A percentile compares a stretch with the other conserved stretches of the same genome.
phyloP scores from a whole-genome alignment of 64 coral and sea anemone genomes.

The Orbicella faveolata region DNA sequence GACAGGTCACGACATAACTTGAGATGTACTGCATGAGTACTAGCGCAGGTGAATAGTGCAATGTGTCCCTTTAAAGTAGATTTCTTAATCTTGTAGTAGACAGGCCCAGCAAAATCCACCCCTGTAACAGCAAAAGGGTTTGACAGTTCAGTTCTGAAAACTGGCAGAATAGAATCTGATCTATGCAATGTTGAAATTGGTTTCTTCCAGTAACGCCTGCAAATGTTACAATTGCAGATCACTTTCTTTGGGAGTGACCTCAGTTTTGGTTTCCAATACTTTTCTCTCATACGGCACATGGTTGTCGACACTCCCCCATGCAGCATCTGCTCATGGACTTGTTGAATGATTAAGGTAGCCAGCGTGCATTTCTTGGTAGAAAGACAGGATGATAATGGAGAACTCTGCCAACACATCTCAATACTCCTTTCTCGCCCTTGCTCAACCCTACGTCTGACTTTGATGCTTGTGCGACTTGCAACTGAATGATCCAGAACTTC shows the following conservation, averaged over 20 bases:
- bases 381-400: neutral
- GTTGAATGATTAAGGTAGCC: conserved; percentile 34
- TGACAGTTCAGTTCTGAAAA: conserved; percentile 10
- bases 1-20: conserved; percentile 25
- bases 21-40: conserved; percentile 52
- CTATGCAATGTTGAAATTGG: neutral
- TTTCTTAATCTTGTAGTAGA: conserved; percentile 50
- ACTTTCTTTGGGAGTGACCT: conserved; percentile 38
- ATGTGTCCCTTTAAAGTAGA: conserved; percentile 31
- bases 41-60: conserved; percentile 50
- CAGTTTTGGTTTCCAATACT: conserved; percentile 30
- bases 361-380: conserved; percentile 32
- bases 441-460: neutral
- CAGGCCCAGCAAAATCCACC: conserved; percentile 72
- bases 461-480: conserved; percentile 14
- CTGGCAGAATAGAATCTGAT: conserved; percentile 37
- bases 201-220: no score
- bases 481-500: conserved; percentile 58
- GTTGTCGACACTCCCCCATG: conserved; percentile 35
- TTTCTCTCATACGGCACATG: conserved; percentile 6
- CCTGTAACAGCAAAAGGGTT: conserved; percentile 44
- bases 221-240: neutral
- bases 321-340: conserved; percentile 27
- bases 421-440: neutral
- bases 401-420: conserved; percentile 51